A percentile compares a stretch with the other conserved stretches of the same genome.
Conservation (phyloP, 2,888 invertebrate genomes). For the Napeogenes inachia region DNA sequence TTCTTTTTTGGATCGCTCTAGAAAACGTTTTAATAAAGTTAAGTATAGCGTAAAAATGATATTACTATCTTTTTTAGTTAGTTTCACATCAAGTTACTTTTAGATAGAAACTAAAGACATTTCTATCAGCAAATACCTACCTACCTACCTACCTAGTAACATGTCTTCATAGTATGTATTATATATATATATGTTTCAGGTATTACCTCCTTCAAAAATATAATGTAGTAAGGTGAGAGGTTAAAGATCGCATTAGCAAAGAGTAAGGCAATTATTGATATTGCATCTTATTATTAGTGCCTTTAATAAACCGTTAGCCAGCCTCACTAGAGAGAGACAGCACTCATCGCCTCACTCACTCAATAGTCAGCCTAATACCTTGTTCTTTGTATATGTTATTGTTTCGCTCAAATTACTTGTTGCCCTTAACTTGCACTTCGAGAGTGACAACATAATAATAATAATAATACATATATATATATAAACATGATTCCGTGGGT, state of each 20-base stretch:
- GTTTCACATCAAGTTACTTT: neutral
- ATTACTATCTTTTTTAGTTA: neutral
- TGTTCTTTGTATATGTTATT: slow-evolving; percentile 44
- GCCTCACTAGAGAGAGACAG: slow-evolving; percentile 48
- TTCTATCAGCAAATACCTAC: neutral
- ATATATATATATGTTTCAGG: neutral
- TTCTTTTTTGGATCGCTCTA: neutral
- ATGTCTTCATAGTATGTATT: too few relatives aligned
- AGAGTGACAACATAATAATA: slow-evolving; percentile 49
- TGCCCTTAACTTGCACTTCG: slow-evolving; percentile 58
- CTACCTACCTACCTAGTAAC: too few relatives aligned
- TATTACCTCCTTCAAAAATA: neutral
- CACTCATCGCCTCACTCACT: slow-evolving; percentile 53
- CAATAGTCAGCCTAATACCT: slow-evolving; percentile 44
- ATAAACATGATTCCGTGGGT: too few relatives aligned
- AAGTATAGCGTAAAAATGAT: neutral
- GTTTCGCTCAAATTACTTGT: slow-evolving; percentile 60
- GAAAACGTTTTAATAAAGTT: neutral
- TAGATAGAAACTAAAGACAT: neutral
- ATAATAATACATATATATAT: too few relatives aligned
- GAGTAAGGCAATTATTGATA: slow-evolving; percentile 27
- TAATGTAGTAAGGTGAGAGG: slow-evolving; percentile 11
- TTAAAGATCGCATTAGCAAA: slow-evolving; percentile 27
- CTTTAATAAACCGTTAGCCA: slow-evolving; percentile 34
- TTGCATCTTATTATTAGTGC: slow-evolving; percentile 27